These are phyloP conservation scores for Melanchra persicariae DNA, from an alignment of 2,888 invertebrate genomes.

Conservation along the genomic window DNA sequence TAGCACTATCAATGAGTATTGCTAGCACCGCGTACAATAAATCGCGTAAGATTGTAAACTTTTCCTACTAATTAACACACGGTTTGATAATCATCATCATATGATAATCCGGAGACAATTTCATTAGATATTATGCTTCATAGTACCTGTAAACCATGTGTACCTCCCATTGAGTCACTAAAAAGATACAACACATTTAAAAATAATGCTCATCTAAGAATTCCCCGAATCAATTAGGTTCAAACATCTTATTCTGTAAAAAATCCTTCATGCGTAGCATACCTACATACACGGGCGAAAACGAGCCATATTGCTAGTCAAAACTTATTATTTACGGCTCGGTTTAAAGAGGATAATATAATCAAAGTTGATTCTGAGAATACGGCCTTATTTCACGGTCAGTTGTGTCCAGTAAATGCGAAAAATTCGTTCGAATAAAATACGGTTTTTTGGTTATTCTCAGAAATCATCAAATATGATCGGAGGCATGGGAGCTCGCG, in stretches of 20 bases:
- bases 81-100: too few species aligned
- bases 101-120: too few species aligned
- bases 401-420: slow-evolving; percentile 76
- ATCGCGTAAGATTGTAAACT: too few species aligned
- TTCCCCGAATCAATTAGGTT: slow-evolving; percentile 50
- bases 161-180: background rate
- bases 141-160: too few species aligned
- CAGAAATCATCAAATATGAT: slow-evolving; percentile 57
- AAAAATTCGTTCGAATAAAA: slow-evolving; percentile 40
- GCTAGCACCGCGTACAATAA: too few species aligned
- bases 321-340: slow-evolving; percentile 46
- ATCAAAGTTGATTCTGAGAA: slow-evolving; percentile 80
- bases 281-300: slow-evolving; percentile 28
- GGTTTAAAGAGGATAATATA: slow-evolving; percentile 67
- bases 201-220: slow-evolving; percentile 17
- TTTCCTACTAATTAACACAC: too few species aligned
- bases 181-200: background rate
- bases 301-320: slow-evolving; percentile 46
- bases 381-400: slow-evolving; percentile 81
- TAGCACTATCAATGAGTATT: too few species aligned
- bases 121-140: background rate
- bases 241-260: slow-evolving; percentile 40
- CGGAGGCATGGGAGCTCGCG: slow-evolving; percentile 1
- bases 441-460: slow-evolving; percentile 51
- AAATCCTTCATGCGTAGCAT: slow-evolving; percentile 40